A percentile compares a stretch with the other conserved stretches of the same genome.
phyloP scores from a whole-genome alignment of 1,140 invertebrate genomes.

The Andrena cerasifolii region DNA sequence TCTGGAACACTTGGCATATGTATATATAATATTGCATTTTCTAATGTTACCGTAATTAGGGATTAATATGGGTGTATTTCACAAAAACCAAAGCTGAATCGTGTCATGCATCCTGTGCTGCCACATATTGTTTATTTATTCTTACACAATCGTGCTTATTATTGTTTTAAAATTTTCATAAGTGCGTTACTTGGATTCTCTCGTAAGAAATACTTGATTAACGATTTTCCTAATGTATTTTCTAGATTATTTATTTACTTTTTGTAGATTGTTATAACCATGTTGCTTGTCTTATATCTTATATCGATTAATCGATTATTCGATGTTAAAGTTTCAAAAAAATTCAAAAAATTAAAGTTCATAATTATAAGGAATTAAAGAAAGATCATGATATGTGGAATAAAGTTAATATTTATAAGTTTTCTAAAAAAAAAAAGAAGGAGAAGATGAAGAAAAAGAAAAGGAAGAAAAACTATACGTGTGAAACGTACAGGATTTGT shows the following conservation, averaged over 20 bases:
- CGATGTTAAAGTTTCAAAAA: slow-evolving; percentile 13
- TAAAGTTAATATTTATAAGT: slow-evolving; percentile 28
- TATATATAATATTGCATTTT: slow-evolving; percentile 66
- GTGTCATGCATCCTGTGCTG: slow-evolving; percentile 57
- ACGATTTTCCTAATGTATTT: slow-evolving; percentile 48
- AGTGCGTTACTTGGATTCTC: slow-evolving; percentile 37
- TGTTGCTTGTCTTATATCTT: slow-evolving; percentile 20
- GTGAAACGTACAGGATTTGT: slow-evolving; percentile 24
- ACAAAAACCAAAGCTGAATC: slow-evolving; percentile 68
- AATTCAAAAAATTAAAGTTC: slow-evolving; percentile 4
- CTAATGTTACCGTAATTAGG: slow-evolving; percentile 71
- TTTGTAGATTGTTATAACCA: slow-evolving; percentile 22
- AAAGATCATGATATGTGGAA: neutral
- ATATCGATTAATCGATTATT: neutral
- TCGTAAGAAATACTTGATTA: slow-evolving; percentile 21
- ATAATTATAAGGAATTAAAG: slow-evolving; percentile 1
- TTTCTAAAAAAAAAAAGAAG: slow-evolving; percentile 30
- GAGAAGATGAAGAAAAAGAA: no score
- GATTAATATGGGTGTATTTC: slow-evolving; percentile 67
- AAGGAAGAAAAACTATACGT: slow-evolving; percentile 16
- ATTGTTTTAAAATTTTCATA: slow-evolving; percentile 38
- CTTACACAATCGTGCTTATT: slow-evolving; percentile 43
- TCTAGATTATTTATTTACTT: slow-evolving; percentile 66
- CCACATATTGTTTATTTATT: slow-evolving; percentile 72
- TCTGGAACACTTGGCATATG: no score